These are phyloP conservation scores for Drosophila villosipedis DNA, from an alignment of 2,888 invertebrate genomes.

Conservation along the genomic window DNA sequence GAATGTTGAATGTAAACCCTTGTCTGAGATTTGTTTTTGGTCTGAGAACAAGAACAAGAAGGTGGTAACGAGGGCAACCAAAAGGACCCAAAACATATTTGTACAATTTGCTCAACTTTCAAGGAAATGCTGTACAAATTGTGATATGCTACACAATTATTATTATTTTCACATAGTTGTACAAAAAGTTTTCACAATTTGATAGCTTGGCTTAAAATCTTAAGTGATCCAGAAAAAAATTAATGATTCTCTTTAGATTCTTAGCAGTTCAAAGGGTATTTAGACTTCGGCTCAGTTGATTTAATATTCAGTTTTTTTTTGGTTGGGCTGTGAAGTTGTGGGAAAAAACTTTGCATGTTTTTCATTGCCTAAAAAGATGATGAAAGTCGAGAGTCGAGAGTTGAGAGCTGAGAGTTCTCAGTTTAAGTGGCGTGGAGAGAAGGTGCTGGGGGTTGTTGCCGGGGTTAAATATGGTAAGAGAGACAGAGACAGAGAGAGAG, in stretches of 20 bases:
- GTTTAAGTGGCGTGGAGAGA: conserved; percentile 5
- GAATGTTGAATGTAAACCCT: conserved; percentile 2
- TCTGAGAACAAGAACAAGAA: background rate
- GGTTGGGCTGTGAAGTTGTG: conserved; percentile 42
- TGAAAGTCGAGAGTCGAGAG: conserved; percentile 36
- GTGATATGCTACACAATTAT: background rate
- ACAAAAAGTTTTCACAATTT: background rate
- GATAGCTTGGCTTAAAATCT: background rate
- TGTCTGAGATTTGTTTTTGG: conserved; percentile 33
- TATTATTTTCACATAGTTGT: background rate
- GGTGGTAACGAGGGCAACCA: background rate
- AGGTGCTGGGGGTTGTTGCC: conserved; percentile 23
- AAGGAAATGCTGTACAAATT: background rate
- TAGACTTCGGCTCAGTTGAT: background rate
- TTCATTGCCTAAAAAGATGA: conserved; percentile 50
- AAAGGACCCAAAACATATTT: background rate
- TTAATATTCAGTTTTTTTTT: background rate
- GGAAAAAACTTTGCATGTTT: conserved; percentile 52
- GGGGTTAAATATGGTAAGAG: conserved; percentile 35
- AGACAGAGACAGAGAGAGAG: no score
- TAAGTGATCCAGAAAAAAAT: background rate
- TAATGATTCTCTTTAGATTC: background rate
- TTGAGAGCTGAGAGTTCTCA: conserved; percentile 6
- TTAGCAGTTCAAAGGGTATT: background rate
- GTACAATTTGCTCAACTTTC: background rate